A percentile compares a stretch with the other conserved stretches of the same genome.
phyloP scores from a whole-genome alignment of 1,140 invertebrate genomes.

The Aculops lycopersici region DNA sequence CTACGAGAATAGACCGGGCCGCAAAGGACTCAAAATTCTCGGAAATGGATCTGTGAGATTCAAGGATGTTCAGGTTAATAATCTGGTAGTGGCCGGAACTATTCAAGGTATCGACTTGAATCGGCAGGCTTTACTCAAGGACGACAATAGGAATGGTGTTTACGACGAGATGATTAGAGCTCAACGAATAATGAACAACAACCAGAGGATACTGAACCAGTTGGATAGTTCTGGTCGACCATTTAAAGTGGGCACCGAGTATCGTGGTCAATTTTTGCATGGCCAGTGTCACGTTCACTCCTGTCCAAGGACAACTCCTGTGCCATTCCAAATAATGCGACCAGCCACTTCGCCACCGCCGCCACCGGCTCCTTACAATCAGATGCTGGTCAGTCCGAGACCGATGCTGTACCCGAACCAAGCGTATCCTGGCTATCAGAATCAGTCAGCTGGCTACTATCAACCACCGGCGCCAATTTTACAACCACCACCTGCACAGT shows the following conservation, averaged over 20 bases:
- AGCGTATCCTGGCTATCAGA: not conserved
- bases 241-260: too few species aligned
- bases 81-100: slow-evolving; percentile 1
- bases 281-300: too few species aligned
- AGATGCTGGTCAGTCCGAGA: not conserved
- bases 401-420: not conserved
- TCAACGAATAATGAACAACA: too few species aligned
- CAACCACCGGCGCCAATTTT: not conserved
- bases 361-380: not conserved
- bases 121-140: slow-evolving; percentile 8
- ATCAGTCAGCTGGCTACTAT: not conserved
- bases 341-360: too few species aligned
- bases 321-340: too few species aligned
- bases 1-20: not conserved
- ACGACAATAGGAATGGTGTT: too few species aligned
- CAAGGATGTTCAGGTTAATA: not conserved
- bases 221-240: too few species aligned
- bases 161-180: not conserved
- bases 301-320: too few species aligned
- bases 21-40: not conserved
- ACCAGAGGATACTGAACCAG: too few species aligned
- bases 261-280: too few species aligned
- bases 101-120: slow-evolving; percentile 9
- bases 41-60: slow-evolving; percentile 4
- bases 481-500: not conserved